A percentile compares a stretch with the other conserved stretches of the same genome.
These are phyloP conservation scores for Carassius gibelio DNA, from an alignment of 2,113 vertebrate genomes.

Conservation along the genomic window DNA sequence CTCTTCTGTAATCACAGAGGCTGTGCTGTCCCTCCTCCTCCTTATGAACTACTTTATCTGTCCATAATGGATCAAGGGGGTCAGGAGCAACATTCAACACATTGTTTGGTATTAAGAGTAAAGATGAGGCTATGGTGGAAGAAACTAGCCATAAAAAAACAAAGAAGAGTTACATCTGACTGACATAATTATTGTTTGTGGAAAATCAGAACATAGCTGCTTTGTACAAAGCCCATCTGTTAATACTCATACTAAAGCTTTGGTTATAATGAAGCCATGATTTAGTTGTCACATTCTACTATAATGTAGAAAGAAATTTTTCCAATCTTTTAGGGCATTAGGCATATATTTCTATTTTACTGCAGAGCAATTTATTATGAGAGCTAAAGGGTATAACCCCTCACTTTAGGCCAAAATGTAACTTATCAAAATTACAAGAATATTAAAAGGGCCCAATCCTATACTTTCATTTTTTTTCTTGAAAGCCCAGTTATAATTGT, in stretches of 20 bases:
- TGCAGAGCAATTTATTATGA: not conserved
- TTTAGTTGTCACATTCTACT: not conserved
- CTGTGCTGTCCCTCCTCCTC: constrained; percentile 33
- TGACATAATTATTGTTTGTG: not conserved
- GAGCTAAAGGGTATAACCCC: not conserved
- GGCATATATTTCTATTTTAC: not conserved
- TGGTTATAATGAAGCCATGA: not conserved
- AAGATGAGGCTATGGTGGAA: not conserved
- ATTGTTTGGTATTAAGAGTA: not conserved
- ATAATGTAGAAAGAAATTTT: not conserved
- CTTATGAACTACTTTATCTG: constrained; percentile 16
- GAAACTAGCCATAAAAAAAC: constrained; percentile 4
- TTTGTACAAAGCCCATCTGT: not conserved
- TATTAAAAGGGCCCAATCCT: not conserved
- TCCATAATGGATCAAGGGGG: not conserved
- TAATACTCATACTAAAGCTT: not conserved
- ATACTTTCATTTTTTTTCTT: not conserved
- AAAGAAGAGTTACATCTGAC: not conserved
- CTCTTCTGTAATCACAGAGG: constrained; percentile 46
- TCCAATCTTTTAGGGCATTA: not conserved
- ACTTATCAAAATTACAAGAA: not conserved
- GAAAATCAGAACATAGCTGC: not conserved
- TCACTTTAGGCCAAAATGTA: not conserved
- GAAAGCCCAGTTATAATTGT: not conserved
- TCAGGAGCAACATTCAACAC: not conserved